phyloP scores from a whole-genome alignment of 2,113 vertebrate species.

The Megaptera novaeangliae region DNA sequence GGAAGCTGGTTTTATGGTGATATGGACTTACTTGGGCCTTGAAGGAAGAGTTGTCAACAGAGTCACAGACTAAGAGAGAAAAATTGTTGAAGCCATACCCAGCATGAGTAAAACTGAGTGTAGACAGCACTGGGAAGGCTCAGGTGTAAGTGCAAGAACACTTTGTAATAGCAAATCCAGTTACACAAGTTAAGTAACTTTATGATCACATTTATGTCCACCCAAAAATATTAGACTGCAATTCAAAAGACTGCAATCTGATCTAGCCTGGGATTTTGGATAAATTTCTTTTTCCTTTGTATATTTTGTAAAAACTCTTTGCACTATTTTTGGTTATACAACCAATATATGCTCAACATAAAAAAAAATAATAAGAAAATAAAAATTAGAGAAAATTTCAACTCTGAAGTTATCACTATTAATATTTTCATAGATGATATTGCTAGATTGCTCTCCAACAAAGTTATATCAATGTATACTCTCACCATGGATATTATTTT shows the following conservation, averaged over 20 bases:
- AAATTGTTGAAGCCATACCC: background rate
- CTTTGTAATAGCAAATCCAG: background rate
- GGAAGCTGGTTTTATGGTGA: background rate
- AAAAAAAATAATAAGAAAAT: background rate
- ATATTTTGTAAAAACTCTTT: background rate
- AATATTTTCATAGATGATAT: background rate
- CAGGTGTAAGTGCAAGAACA: background rate
- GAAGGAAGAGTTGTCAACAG: background rate
- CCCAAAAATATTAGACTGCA: background rate
- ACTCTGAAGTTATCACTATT: background rate
- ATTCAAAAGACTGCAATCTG: background rate
- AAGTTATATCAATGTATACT: background rate
- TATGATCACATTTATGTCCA: background rate
- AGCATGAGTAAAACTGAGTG: background rate
- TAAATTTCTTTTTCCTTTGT: background rate
- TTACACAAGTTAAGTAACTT: background rate
- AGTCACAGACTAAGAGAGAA: background rate
- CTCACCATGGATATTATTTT: background rate
- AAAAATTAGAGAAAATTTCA: background rate
- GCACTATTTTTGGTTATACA: background rate
- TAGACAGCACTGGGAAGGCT: background rate
- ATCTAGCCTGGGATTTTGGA: background rate
- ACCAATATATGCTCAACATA: background rate
- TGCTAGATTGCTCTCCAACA: background rate
- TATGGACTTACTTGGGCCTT: background rate